Conservation (phyloP, 35 echinoderm and acorn worm species). For the Heliocidaris erythrogramma region DNA sequence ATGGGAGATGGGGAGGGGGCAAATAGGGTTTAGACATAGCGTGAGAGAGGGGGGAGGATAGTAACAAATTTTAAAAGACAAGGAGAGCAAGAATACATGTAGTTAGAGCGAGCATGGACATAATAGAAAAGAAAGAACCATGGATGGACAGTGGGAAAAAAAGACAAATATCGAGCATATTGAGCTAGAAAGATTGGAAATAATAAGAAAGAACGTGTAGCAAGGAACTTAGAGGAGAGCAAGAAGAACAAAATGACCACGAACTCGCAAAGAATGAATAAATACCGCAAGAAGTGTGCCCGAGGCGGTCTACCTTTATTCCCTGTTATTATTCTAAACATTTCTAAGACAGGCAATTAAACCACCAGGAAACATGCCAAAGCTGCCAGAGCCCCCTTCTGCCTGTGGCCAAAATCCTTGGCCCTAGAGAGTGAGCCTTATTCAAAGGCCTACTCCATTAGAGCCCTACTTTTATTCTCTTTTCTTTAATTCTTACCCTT, state of each 20-base stretch:
- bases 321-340: conserved; percentile 55
- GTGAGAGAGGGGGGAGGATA: too few relatives aligned
- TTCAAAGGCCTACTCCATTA: conserved; percentile 19
- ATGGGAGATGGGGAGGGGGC: too few relatives aligned
- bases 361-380: conserved; percentile 24
- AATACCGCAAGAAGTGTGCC: not conserved
- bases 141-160: not conserved
- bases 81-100: not conserved
- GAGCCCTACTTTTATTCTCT: not conserved
- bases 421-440: not conserved
- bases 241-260: not conserved
- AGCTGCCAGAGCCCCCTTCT: not conserved
- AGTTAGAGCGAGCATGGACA: not conserved
- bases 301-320: conserved; percentile 19
- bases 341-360: conserved; percentile 52
- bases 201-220: not conserved
- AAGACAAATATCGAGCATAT: not conserved
- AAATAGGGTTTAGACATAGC: too few relatives aligned
- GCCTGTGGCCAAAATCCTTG: conserved; percentile 39
- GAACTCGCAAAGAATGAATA: not conserved
- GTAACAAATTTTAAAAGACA: not conserved
- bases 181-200: not conserved
- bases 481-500: conserved; percentile 33
- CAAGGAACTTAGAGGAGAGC: not conserved
- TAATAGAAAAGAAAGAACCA: not conserved